Evolutionary conservation across 1,140 invertebrate genomes (phyloP), one percentile per base, ranked within the genome.

Genomic region (Formica selysi): DNA sequence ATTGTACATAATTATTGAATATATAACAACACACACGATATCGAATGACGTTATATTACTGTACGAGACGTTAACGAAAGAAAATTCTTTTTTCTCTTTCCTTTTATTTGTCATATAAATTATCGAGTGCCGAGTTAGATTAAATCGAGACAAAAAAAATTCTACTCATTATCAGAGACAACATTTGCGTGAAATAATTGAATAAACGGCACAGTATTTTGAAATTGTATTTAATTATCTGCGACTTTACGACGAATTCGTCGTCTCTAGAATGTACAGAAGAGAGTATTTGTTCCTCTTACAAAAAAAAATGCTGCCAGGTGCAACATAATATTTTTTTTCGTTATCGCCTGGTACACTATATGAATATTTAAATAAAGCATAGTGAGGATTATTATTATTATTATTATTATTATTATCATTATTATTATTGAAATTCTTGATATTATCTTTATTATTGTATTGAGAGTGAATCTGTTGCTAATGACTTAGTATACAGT

Each of bases 1-100:
- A 93, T 92, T 94, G 94, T 94, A 94, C 91, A 94, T 94, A 94
- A 93, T 94, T 94, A 94, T 94, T 92, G 91, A 93, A 93, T 94
- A 94, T 90, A 90, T 86, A 89, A 87, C 86, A 90, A 88, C 89
- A 22, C 32, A 67, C 32, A 88, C 89, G 91, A 94, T 93, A 92
- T 92, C 87, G 90, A 89, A 93, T 84, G 91, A 94, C 91, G 93
- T 94, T 94, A 94, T 51, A 51, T 90, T 84, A 91, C 86, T 88
- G 91, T 91, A 70, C 89, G 85, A 92, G 92, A 89, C 92, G 89
- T 85, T 90, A 88, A 90, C 86, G 89, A 88, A 88, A 86, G 44
- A 54, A 65, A 65, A 74, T 67, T 22, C 10, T 44, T 44, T 8
- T 44, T 13, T 8, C 38, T 71, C 19, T 3, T 22, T 70, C 19